Base-by-base conservation (phyloP, 2,113 vertebrate genomes). In the Oceanodroma tethys region DNA sequence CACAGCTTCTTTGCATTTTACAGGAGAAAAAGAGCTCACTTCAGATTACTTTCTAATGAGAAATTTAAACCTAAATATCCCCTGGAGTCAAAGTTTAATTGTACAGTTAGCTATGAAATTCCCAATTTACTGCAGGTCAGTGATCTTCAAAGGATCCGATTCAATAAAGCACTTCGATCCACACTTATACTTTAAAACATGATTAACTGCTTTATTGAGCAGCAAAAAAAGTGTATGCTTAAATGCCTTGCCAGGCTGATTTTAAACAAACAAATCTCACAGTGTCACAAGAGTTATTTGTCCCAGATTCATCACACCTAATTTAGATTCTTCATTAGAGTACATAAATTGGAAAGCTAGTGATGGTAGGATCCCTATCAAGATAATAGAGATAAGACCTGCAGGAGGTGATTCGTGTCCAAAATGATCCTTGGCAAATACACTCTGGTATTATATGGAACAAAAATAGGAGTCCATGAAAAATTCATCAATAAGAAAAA, bases 61-160 rank as follows among this genome's bases (percentile, higher is more conserved):
- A 93, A 89, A 72, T 81, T 94, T 89, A 95, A 84, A 89, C 52
- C 13, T 94, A 84, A 89, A 87, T 95, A 75, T 59, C 53, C 68
- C 60, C 55, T 42, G 34, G 53, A 92, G 88, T 65, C 83, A 94
- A 81, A 88, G 83, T 81, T 86, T 93, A 95, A 95, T 83, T 88
- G 47, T 86, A 82, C 19, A 94, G 70, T 68, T 68, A 89, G 43
- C 83, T 79, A 48, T 48, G 81, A 94, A 94, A 96, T 86, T 79
- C 88, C 56, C 65, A 53, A 45, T 94, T 91, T 84, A 78, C 56
- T 79, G 55, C 72, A 95, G 65, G 88, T 94, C 83, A 89, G 38
- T 32, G 75, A 93, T 78, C 52, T 81, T 96, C 60, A 88, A 92
- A 81, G 45, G 47, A 78, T 86, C 47, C 23, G 27, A 96, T 89